phyloP scores from a whole-genome alignment of 2,797 vertebrate genomes.

The Telmatherina bonti region DNA sequence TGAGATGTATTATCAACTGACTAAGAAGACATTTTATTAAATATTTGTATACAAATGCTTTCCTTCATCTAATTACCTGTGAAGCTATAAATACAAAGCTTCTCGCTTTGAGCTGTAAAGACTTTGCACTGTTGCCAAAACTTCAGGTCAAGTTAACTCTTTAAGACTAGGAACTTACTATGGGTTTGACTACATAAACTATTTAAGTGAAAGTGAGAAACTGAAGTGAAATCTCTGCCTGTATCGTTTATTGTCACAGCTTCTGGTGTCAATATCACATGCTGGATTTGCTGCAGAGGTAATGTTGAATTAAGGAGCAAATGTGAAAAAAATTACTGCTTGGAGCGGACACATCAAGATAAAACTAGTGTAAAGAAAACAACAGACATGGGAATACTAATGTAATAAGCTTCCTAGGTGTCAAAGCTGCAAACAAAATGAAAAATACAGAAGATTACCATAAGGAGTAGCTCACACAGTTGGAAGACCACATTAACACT shows the following conservation, averaged over 20 bases:
- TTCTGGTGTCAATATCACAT: background rate
- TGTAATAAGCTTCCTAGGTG: background rate
- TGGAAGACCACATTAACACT: conserved; percentile 15
- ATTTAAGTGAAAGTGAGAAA: conserved; percentile 1
- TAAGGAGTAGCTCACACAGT: background rate
- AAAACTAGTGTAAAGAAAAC: background rate
- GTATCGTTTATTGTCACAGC: too few species aligned
- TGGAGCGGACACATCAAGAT: background rate
- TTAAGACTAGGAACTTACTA: background rate
- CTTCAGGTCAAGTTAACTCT: background rate
- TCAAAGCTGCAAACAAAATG: conserved; percentile 6
- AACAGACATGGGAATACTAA: too few species aligned
- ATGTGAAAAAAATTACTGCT: background rate
- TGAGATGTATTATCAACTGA: background rate
- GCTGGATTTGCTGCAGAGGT: background rate
- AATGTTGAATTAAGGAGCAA: background rate
- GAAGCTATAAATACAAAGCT: conserved; percentile 13
- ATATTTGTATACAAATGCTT: conserved; percentile 7
- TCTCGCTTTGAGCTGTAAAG: conserved; percentile 3
- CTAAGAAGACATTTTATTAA: background rate
- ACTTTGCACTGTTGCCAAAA: conserved; percentile 14
- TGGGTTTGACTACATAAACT: background rate
- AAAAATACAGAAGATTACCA: conserved; percentile 1
- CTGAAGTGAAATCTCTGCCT: background rate
- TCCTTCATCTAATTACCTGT: background rate